phyloP scores from a whole-genome alignment of 2,113 vertebrate species.

The Erpornis zantholeuca region DNA sequence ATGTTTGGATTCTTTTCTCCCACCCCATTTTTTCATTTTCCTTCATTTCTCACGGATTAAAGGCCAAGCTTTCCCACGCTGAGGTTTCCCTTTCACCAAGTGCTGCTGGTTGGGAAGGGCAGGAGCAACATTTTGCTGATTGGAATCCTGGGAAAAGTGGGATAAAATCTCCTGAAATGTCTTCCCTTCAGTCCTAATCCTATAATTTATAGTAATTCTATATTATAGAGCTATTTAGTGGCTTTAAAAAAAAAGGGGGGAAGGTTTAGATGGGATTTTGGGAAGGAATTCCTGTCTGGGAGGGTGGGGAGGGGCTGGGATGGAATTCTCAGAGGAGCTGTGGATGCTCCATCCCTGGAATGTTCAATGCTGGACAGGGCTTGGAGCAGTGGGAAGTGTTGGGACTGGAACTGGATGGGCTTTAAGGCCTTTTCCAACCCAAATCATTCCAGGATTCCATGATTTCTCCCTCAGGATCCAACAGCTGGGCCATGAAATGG shows the following conservation, averaged over 20 bases:
- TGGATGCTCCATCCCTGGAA: not conserved
- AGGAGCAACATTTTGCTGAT: not conserved
- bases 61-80: not conserved
- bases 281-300: not conserved
- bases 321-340: too few species aligned
- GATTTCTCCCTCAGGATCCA: not conserved
- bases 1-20: not conserved
- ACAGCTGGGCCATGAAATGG: not conserved
- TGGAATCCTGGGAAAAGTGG: not conserved
- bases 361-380: not conserved
- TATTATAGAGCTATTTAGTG: fast-evolving
- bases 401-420: not conserved
- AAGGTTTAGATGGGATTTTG: not conserved
- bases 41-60: not conserved
- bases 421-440: not conserved
- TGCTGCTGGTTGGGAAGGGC: not conserved
- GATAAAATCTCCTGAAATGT: not conserved
- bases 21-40: not conserved
- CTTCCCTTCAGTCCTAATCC: not conserved
- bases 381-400: not conserved
- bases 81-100: not conserved
- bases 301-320: not conserved
- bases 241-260: not conserved
- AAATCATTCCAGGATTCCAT: not conserved
- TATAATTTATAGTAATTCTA: not conserved